These are phyloP conservation scores for Drosophila parvula DNA, from an alignment of 1,140 invertebrate species.

Conservation along the genomic window DNA sequence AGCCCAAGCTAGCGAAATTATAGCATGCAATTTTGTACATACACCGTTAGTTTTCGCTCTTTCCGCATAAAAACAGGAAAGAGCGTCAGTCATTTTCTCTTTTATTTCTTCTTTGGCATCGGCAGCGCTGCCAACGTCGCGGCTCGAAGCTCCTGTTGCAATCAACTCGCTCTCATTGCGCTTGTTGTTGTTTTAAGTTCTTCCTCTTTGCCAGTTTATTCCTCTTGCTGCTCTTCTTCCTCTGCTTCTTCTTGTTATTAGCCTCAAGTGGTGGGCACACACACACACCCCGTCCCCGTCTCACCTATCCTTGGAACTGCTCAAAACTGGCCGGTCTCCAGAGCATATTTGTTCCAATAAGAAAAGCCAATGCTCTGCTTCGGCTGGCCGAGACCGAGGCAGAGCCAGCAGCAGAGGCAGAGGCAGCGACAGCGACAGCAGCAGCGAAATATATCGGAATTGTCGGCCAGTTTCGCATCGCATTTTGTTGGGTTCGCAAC, in stretches of 20 bases:
- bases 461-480: constrained; percentile 83
- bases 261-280: constrained; percentile 72
- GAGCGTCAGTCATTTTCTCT: constrained; percentile 37
- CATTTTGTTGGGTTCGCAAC: constrained; percentile 84
- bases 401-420: not conserved
- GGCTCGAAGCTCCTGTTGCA: constrained; percentile 69
- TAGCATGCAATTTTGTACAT: constrained; percentile 58
- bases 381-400: constrained; percentile 14
- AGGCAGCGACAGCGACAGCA: constrained; percentile 19
- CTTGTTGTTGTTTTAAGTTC: constrained; percentile 40
- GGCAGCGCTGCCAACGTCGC: constrained; percentile 26
- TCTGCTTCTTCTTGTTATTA: constrained; percentile 70
- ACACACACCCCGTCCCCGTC: not conserved
- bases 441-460: constrained; percentile 37
- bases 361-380: constrained; percentile 71
- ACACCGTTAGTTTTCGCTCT: constrained; percentile 59
- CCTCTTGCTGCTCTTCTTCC: constrained; percentile 32
- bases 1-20: not conserved
- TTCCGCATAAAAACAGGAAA: constrained; percentile 32
- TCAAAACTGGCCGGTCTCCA: constrained; percentile 70
- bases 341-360: constrained; percentile 65
- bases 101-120: constrained; percentile 14
- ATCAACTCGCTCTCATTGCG: constrained; percentile 68
- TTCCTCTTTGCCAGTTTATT: constrained; percentile 17
- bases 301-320: constrained; percentile 1